Percentiles rank a stretch among this genome's conserved stretches.
phyloP scores from a whole-genome alignment of 2,797 vertebrate genomes.

The Apodemus agrarius region DNA sequence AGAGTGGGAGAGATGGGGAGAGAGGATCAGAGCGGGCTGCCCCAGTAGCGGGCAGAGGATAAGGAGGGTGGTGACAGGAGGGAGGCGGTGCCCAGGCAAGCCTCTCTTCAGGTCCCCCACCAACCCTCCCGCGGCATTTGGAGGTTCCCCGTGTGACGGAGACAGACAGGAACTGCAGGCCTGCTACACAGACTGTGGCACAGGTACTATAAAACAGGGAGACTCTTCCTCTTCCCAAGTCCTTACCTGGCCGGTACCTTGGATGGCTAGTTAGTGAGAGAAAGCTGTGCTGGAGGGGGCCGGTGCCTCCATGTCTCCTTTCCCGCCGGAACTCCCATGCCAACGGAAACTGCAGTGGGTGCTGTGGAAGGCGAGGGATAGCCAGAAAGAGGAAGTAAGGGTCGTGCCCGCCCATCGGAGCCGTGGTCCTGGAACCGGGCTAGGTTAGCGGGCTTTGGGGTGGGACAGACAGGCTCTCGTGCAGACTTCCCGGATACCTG shows the following conservation, averaged over 20 bases:
- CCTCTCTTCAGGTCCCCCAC: conserved; percentile 89
- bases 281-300: too few species aligned
- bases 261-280: background rate
- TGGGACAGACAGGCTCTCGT: background rate
- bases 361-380: background rate
- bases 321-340: background rate
- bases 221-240: background rate
- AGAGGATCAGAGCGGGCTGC: background rate
- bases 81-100: background rate
- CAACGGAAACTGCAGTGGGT: background rate
- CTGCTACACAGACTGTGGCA: conserved; percentile 88
- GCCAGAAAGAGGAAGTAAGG: background rate
- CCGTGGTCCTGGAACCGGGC: background rate
- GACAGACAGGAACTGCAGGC: conserved; percentile 87
- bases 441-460: background rate
- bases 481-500: fast-evolving
- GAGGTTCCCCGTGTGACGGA: conserved; percentile 88
- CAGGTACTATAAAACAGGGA: conserved; percentile 83
- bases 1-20: fast-evolving
- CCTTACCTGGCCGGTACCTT: background rate
- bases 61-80: background rate
- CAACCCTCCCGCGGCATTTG: conserved; percentile 82
- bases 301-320: background rate
- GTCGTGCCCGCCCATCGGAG: too few species aligned
- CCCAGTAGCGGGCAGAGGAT: background rate